phyloP scores from a whole-genome alignment of 1,140 invertebrate genomes.

The Aphidius gifuensis region DNA sequence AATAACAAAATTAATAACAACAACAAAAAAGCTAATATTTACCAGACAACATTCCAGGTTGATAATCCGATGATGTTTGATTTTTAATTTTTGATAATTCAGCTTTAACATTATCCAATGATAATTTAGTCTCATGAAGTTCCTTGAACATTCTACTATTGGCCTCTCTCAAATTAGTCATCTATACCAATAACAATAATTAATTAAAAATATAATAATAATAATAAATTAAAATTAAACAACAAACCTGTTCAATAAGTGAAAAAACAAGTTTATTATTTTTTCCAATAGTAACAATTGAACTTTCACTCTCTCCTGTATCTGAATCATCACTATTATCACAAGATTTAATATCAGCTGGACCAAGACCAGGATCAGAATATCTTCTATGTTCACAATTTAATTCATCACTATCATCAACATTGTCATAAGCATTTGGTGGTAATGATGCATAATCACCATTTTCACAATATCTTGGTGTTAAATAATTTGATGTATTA shows the following conservation, averaged over 20 bases:
- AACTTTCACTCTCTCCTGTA: conserved; percentile 43
- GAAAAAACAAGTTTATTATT: conserved; percentile 53
- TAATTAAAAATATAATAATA: background rate
- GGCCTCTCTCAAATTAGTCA: conserved; percentile 54
- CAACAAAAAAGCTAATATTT: conserved; percentile 21
- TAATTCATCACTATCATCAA: conserved; percentile 38
- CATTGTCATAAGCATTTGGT: conserved; percentile 49
- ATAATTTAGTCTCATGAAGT: conserved; percentile 55
- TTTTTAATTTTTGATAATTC: conserved; percentile 50
- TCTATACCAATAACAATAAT: conserved; percentile 30
- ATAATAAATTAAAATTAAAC: conserved; percentile 4
- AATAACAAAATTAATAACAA: conserved; percentile 4
- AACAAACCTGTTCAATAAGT: conserved; percentile 55
- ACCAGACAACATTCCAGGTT: conserved; percentile 68
- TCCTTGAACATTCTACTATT: conserved; percentile 58
- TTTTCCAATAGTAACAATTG: conserved; percentile 49
- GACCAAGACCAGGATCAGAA: conserved; percentile 58
- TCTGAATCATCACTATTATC: conserved; percentile 49
- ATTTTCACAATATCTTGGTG: conserved; percentile 45
- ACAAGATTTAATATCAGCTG: conserved; percentile 43
- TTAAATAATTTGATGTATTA: conserved; percentile 44
- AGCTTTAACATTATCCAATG: conserved; percentile 53
- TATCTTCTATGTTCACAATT: conserved; percentile 53
- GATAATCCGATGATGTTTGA: conserved; percentile 56
- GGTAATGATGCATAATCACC: conserved; percentile 56